Conservation (phyloP, 2,888 invertebrate species). For the Pimpla rufipes region DNA sequence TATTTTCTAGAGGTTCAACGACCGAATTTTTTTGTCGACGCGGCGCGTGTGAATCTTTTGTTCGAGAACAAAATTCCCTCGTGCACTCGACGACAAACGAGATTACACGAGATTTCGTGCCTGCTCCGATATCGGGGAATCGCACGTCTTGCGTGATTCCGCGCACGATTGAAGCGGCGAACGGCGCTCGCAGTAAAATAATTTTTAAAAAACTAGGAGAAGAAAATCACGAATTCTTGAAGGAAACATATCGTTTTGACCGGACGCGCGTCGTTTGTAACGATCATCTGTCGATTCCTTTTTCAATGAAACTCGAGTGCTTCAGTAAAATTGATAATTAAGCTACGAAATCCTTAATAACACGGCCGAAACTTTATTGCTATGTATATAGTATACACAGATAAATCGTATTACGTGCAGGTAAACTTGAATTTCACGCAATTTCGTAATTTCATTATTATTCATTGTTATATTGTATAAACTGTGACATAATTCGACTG, state of each 20-base stretch:
- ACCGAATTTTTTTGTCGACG: conserved; percentile 34
- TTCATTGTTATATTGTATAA: conserved; percentile 70
- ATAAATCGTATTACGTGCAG: conserved; percentile 47
- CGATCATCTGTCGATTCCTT: conserved; percentile 49
- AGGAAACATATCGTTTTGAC: conserved; percentile 64
- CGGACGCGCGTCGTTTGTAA: conserved; percentile 38
- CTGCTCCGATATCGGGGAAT: background rate
- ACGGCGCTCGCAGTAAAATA: conserved; percentile 29
- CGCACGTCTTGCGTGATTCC: background rate
- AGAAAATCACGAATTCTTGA: conserved; percentile 44
- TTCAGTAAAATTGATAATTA: conserved; percentile 49
- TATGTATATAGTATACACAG: conserved; percentile 42
- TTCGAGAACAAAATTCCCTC: background rate
- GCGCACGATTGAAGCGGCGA: background rate
- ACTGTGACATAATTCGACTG: conserved; percentile 69
- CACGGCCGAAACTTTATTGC: conserved; percentile 28
- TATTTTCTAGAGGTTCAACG: conserved; percentile 58
- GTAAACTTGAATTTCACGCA: conserved; percentile 61
- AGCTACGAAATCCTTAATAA: conserved; percentile 30
- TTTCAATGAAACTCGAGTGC: conserved; percentile 58
- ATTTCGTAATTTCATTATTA: conserved; percentile 65
- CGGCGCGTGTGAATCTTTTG: conserved; percentile 23
- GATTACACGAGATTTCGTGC: conserved; percentile 18
- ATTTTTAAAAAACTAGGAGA: background rate
- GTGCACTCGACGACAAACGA: background rate